These are phyloP conservation scores for Polydesmus complanatus DNA, from an alignment of 2,888 invertebrate genomes.

Conservation along the genomic window DNA sequence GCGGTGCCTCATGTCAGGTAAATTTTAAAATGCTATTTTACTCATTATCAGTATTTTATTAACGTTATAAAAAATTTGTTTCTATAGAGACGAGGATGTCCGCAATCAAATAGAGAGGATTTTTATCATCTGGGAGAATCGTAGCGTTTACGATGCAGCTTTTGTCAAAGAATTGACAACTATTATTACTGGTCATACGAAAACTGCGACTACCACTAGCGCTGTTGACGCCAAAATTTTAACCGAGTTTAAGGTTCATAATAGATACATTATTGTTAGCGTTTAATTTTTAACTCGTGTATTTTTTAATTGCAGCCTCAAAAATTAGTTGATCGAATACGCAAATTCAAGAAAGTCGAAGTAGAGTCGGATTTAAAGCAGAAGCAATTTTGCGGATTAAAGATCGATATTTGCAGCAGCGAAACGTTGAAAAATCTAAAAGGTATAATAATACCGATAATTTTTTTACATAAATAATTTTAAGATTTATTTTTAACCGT, in stretches of 20 bases:
- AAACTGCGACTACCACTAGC: constrained; percentile 20
- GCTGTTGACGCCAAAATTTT: constrained; percentile 31
- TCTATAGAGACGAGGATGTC: constrained; percentile 68
- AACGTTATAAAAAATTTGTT: constrained; percentile 10
- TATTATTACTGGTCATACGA: constrained; percentile 31
- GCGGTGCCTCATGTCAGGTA: constrained; percentile 53
- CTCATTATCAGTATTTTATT: too few relatives aligned
- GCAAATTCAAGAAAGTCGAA: constrained; percentile 56
- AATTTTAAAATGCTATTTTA: too few relatives aligned
- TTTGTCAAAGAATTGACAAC: constrained; percentile 76
- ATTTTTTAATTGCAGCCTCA: constrained; percentile 41
- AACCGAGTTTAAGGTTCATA: constrained; percentile 56
- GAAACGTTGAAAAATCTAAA: constrained; percentile 49
- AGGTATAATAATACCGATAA: constrained; percentile 41
- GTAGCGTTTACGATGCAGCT: constrained; percentile 76
- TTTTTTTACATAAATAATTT: neutral
- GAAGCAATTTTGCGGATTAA: constrained; percentile 53
- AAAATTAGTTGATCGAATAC: constrained; percentile 57
- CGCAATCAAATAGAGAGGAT: constrained; percentile 73
- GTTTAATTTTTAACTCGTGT: neutral
- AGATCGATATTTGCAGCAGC: constrained; percentile 60
- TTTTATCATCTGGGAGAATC: constrained; percentile 91
- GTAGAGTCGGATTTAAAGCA: constrained; percentile 57
- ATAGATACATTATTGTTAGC: constrained; percentile 21
- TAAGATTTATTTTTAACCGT: constrained; percentile 16